Conservation (phyloP, 2,113 vertebrate genomes). For the Coryphaenoides rupestris region DNA sequence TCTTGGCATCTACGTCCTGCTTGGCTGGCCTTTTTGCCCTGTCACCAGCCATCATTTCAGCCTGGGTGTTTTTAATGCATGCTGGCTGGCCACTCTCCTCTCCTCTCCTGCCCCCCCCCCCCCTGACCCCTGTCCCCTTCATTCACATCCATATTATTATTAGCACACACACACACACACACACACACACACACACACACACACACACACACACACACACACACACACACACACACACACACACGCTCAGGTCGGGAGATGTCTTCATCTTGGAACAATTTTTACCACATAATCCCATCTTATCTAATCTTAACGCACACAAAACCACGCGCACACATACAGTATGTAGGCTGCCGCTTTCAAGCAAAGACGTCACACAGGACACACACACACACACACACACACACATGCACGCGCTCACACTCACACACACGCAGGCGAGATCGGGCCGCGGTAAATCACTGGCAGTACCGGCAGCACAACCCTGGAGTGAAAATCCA, state of each 20-base stretch:
- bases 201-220: too few relatives aligned
- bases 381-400: not conserved
- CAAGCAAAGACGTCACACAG: not conserved
- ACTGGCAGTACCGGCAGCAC: too few relatives aligned
- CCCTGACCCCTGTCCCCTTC: conserved; percentile 25
- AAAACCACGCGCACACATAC: conserved; percentile 4
- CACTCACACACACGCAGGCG: not conserved
- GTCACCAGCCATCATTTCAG: conserved; percentile 59
- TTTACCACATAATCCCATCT: conserved; percentile 17
- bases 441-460: not conserved
- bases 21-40: conserved; percentile 44
- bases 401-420: not conserved
- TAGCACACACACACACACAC: not conserved
- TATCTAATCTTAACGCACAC: not conserved
- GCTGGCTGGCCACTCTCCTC: conserved; percentile 19
- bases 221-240: not conserved
- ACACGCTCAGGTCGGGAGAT: not conserved
- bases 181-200: too few relatives aligned
- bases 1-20: conserved; percentile 39
- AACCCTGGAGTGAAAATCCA: too few relatives aligned
- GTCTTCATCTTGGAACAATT: conserved; percentile 8
- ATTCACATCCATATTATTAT: too few relatives aligned
- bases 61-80: conserved; percentile 27
- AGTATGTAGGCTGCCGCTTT: not conserved
- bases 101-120: too few relatives aligned